Evolutionary conservation across 2,888 invertebrate genomes (phyloP).

Genomic region (Clanis bilineata): DNA sequence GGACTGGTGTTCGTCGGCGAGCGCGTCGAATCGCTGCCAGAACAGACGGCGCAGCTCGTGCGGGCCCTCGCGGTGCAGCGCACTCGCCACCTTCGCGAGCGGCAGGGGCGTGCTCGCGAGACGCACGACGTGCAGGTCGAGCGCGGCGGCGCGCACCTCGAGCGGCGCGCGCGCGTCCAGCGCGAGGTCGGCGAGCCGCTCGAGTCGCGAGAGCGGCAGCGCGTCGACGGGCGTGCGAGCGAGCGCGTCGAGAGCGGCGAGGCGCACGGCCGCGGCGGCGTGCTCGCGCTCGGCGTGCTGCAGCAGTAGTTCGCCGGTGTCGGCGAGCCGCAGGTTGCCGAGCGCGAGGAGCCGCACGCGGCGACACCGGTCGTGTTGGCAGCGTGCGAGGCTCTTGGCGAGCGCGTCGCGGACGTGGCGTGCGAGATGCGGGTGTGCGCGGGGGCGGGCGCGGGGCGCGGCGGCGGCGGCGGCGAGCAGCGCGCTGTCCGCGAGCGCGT

Average conservation of each 20-base stretch:
- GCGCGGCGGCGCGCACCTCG: slow-evolving; percentile 51
- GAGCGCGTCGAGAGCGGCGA: slow-evolving; percentile 38
- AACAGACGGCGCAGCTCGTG: slow-evolving; percentile 59
- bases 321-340: slow-evolving; percentile 52
- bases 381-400: slow-evolving; percentile 30
- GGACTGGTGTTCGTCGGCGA: slow-evolving; percentile 28
- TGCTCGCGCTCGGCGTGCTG: slow-evolving; percentile 37
- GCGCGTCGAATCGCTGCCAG: slow-evolving; percentile 49
- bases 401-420: slow-evolving; percentile 22
- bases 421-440: slow-evolving; percentile 7
- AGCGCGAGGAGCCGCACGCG: slow-evolving; percentile 46
- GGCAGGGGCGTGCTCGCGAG: slow-evolving; percentile 32
- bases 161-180: slow-evolving; percentile 33
- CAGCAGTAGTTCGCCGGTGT: slow-evolving; percentile 42
- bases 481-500: slow-evolving; percentile 33
- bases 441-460: slow-evolving; percentile 21
- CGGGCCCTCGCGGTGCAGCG: slow-evolving; percentile 31
- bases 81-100: slow-evolving; percentile 31
- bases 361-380: slow-evolving; percentile 45
- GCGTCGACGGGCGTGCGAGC: slow-evolving; percentile 27
- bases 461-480: slow-evolving; percentile 38
- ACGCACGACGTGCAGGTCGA: slow-evolving; percentile 41
- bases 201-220: slow-evolving; percentile 27
- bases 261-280: slow-evolving; percentile 25
- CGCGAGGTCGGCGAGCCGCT: slow-evolving; percentile 32